Evolutionary conservation across 2,888 invertebrate species (phyloP).

Genomic region (Drosophila emarginata): DNA sequence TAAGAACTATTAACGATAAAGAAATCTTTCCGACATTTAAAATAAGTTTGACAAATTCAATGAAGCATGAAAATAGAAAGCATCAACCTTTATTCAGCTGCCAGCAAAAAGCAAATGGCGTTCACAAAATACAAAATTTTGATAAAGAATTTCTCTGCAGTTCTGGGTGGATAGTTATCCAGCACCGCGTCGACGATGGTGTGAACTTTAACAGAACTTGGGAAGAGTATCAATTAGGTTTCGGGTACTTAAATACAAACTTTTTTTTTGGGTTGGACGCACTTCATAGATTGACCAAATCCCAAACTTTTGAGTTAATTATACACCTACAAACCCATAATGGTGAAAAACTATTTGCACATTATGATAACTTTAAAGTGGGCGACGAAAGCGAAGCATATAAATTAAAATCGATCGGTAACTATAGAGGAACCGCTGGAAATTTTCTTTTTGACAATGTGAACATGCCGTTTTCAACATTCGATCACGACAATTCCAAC

Average conservation of each 20-base stretch:
- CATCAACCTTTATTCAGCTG: no score
- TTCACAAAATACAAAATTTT: background rate
- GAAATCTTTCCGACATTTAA: no score
- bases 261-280: background rate
- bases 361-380: background rate
- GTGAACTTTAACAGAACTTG: background rate
- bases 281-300: background rate
- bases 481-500: background rate
- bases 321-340: background rate
- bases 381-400: background rate
- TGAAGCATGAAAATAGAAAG: no score
- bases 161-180: background rate
- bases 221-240: background rate
- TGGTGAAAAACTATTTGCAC: background rate
- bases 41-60: no score
- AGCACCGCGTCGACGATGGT: background rate
- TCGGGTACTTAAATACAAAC: background rate
- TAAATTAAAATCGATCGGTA: background rate
- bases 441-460: background rate
- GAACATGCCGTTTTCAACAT: background rate
- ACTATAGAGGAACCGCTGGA: background rate
- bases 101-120: background rate
- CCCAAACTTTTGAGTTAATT: background rate
- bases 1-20: no score
- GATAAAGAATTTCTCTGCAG: background rate